Percentiles rank a stretch among this genome's conserved stretches.
phyloP scores from a whole-genome alignment of 2,888 invertebrate species.

The Adelphocoris suturalis region DNA sequence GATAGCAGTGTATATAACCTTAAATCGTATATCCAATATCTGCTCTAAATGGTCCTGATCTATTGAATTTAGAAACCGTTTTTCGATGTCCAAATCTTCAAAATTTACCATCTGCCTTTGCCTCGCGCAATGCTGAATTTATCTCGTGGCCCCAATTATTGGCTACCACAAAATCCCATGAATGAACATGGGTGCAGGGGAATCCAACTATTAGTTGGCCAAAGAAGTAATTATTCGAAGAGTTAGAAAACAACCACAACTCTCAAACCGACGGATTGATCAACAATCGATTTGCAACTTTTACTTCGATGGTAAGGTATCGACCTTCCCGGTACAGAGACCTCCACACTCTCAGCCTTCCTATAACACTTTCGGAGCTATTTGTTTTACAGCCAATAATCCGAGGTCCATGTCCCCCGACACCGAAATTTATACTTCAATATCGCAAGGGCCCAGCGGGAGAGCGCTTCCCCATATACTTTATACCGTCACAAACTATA shows the following conservation, averaged over 20 bases:
- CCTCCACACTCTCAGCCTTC: background rate
- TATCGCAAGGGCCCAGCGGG: conserved; percentile 59
- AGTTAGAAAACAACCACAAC: background rate
- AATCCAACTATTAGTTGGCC: too few relatives aligned
- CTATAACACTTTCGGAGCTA: conserved; percentile 55
- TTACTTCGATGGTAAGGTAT: background rate
- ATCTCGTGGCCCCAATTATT: background rate
- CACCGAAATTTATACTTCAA: conserved; percentile 69
- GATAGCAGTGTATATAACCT: too few relatives aligned
- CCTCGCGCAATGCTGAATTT: background rate
- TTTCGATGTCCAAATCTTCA: too few relatives aligned
- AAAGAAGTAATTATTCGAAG: background rate
- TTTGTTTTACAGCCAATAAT: conserved; percentile 71
- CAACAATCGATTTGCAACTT: background rate
- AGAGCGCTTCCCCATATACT: conserved; percentile 42
- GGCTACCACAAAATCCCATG: background rate
- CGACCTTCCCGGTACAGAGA: background rate
- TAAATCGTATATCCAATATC: too few relatives aligned
- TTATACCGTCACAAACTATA: conserved; percentile 64
- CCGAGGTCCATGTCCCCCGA: conserved; percentile 55
- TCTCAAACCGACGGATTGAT: background rate
- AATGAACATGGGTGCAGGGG: background rate
- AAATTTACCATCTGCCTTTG: too few relatives aligned
- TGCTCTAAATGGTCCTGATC: too few relatives aligned
- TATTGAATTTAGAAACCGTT: too few relatives aligned